Evolutionary conservation across 2,888 invertebrate species (phyloP), one percentile per base, ranked within the genome.

Genomic region (Tuberolachnus salignus): DNA sequence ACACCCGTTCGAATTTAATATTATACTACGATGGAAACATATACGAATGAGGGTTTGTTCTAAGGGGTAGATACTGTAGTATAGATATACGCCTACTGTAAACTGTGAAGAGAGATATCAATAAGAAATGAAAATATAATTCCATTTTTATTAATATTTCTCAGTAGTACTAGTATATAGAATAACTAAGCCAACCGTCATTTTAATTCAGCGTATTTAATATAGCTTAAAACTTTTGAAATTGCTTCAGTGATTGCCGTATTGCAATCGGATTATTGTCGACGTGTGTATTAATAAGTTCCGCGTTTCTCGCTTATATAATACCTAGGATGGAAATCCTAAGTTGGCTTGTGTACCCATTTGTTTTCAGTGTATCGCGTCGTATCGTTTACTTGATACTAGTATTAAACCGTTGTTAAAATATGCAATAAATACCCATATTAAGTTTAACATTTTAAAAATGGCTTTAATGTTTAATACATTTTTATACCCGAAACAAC

Each of bases 101-200:
- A 26, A 61, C n/a, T 42, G 26, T 23, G 49, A n/a, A 53, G 8
- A 69, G 67, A 53, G 51, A n/a, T 34, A 34, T 69, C 34, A 69
- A 69, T 53, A 19, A 14, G 13, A 53, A 53, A 69, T 14, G 53
- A 69, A 42, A 66, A 16, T 49, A 49, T 69, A 70, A 72, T 72
- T 72, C 72, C 72, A 61, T 72, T 72, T 72, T 72, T 72, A 72
- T 72, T 72, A 72, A 72, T 72, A 72, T 72, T 72, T 61, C 59
- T 21, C 59, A 23, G 14, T 8, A 23, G 34, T 34, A 34, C 34
- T 4, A 26, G 67, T 67, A 46, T 55, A 44, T 26, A 26, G n/a
- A 71, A 49, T 46, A 49, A 49, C 49, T 49, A 49, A 49, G 59
- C 49, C 59, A 19, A 49, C 59, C 49, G 26, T 19, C 46, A 23